A percentile compares a stretch with the other conserved stretches of the same genome.
phyloP scores from a whole-genome alignment of 2,888 invertebrate genomes.

The Spilarctia lutea region DNA sequence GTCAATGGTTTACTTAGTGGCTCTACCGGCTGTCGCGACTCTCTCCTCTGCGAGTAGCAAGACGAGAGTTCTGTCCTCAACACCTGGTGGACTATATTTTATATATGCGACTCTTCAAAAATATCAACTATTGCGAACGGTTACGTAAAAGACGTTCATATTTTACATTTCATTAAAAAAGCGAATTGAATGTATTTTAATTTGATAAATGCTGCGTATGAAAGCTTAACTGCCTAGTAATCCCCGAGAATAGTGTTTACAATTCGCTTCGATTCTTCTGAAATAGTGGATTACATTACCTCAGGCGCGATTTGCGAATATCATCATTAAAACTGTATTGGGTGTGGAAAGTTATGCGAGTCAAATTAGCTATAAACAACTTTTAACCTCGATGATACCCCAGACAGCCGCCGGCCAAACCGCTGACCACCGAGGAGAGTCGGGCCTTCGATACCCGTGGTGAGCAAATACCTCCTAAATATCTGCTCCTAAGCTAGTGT shows the following conservation, averaged over 20 bases:
- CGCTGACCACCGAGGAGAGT: not conserved
- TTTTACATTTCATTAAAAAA: not conserved
- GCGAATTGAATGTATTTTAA: slow-evolving; percentile 1
- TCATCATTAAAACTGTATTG: not conserved
- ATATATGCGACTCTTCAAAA: not conserved
- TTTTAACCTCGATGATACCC: not conserved
- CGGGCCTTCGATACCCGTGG: not conserved
- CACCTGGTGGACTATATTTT: too few species aligned
- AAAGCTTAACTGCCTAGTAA: not conserved
- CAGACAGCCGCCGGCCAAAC: not conserved
- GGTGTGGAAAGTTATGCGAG: not conserved
- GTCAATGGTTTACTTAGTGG: slow-evolving; percentile 56
- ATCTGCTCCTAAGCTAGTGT: not conserved
- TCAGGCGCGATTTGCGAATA: not conserved
- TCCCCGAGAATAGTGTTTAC: not conserved
- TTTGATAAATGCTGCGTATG: not conserved
- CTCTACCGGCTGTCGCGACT: not conserved
- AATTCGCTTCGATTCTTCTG: slow-evolving; percentile 3
- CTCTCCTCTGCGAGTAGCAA: not conserved
- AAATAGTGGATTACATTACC: not conserved
- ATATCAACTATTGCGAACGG: not conserved
- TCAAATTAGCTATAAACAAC: not conserved
- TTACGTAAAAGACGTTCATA: too few species aligned
- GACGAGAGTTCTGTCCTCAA: not conserved
- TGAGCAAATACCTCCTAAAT: not conserved